Base-by-base conservation (phyloP, 2,797 vertebrate species). In the Onychomys torridus region DNA sequence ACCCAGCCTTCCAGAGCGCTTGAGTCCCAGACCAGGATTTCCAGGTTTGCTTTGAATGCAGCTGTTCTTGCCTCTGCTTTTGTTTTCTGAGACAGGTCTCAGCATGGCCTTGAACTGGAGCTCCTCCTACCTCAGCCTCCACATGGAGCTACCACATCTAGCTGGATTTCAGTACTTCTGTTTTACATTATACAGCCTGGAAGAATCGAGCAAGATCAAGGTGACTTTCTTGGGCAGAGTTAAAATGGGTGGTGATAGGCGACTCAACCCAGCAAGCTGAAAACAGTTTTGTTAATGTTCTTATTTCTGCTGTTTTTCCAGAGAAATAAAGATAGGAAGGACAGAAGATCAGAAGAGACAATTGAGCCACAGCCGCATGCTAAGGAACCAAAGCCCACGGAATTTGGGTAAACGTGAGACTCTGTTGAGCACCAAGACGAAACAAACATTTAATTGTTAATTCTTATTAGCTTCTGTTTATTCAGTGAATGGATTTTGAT, bases 391-490 rank as follows among this genome's bases (percentile, higher is more conserved):
- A 76, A 93, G 85, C 84, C 89, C 84, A 84, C 88, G 29, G 43
- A 46, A 87, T 78, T 59, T 77, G 43, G 55, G 49, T 65, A 32
- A 69, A n/a, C 16, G 5, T 34, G 40, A 12, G 43, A 89, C 32
- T 93, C 92, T 82, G 59, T 43, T 93, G 89, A 65, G n/a, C 40
- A 81, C 75, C 86, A 92, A 97, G 95, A 46, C 88, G 83, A 78
- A 92, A 76, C 73, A 95, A 90, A 96, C 81, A n/a, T n/a, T n/a
- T 61, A 90, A 97, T 84, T 93, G 89, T 59, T 95, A 88, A 90
- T 77, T 93, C 93, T 40, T 92, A 85, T 65, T 96, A 37, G 89
- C n/a, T 90, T 92, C 61, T 94, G 37, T 55, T 93, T 95, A 92
- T 92, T 83, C 49, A 71, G 34, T 79, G 78, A 69, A 78, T 82